Base-by-base conservation (phyloP, 2,113 vertebrate species). In the Notechis scutatus region DNA sequence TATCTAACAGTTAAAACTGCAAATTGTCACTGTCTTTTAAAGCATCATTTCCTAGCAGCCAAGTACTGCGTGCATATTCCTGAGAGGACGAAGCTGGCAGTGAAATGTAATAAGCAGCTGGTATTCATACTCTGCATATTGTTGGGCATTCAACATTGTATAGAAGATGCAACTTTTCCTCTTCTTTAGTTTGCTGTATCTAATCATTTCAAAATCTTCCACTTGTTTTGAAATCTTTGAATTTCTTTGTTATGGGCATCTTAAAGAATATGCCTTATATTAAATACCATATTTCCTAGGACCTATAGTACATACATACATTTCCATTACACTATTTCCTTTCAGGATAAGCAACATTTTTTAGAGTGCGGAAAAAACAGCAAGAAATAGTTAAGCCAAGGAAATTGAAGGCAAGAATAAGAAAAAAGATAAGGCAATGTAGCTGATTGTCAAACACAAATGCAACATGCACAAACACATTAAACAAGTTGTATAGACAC, bases 1-100 rank as follows among this genome's bases (percentile, higher is more conserved):
- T 95, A 95, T 95, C 96, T 95, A 96, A 95, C 96, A 96, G 96
- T 96, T 96, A 95, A 95, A 42, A 26, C 91, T 95, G 93, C 94
- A 94, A 57, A 47, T 93, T 96, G 96, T 96, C 95, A 95, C 92
- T 95, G 96, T 94, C 93, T 93, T 94, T 93, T 2, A 81, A 20
- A 1, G 87, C 93, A 95, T 92, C 96, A 95, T 94, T 95, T 95
- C 34, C 3, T 24, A 85, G 93, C 87, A 90, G 74, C 47, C 94
- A 95, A 61, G 6, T 89, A 21, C 61, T n/a, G 12, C 34, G 64
- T 12, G 2, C 2, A 12, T 0, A 59, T 52, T 23, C 14, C 23
- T 50, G 47, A 42, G 29, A 18, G n/a, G 26, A 42, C 8, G 42
- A 91, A 61, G 85, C 45, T 59, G 24, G 86, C 91, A 34, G 42